Conservation (phyloP, 1,140 invertebrate genomes). For the Scylla paramamosain region DNA sequence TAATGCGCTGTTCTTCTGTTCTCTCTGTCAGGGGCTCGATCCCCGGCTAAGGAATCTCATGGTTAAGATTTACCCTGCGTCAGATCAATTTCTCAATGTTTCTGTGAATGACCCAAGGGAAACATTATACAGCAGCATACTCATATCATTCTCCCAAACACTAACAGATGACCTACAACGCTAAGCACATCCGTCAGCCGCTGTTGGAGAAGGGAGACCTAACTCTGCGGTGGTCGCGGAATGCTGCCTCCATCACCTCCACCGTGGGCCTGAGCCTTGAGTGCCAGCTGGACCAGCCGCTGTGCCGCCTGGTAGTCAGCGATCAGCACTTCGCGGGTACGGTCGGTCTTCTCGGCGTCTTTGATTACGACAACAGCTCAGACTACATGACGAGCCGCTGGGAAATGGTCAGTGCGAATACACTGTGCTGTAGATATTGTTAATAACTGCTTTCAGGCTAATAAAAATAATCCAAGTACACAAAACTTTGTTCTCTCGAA, state of each 20-base stretch:
- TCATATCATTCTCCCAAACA: not conserved
- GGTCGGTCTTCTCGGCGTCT: slow-evolving; percentile 74
- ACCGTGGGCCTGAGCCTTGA: slow-evolving; percentile 58
- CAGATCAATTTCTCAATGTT: no score
- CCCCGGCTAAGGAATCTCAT: no score
- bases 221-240: not conserved
- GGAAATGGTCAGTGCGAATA: slow-evolving; percentile 69
- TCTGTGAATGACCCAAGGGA: no score
- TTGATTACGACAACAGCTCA: slow-evolving; percentile 73
- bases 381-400: slow-evolving; percentile 76
- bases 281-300: slow-evolving; percentile 51
- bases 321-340: slow-evolving; percentile 72
- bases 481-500: no score
- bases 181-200: slow-evolving; percentile 48
- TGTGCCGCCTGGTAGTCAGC: slow-evolving; percentile 56
- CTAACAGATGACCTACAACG: slow-evolving; percentile 67
- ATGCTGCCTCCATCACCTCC: slow-evolving; percentile 17
- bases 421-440: no score
- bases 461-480: no score
- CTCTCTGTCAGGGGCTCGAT: no score
- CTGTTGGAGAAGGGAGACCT: slow-evolving; percentile 39
- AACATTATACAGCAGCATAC: no score
- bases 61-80: no score
- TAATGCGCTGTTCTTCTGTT: no score
- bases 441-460: no score